A percentile compares a stretch with the other conserved stretches of the same genome.
These are phyloP conservation scores for Caenorhabditis japonica DNA, from an alignment of 2,888 invertebrate genomes.

Conservation along the genomic window DNA sequence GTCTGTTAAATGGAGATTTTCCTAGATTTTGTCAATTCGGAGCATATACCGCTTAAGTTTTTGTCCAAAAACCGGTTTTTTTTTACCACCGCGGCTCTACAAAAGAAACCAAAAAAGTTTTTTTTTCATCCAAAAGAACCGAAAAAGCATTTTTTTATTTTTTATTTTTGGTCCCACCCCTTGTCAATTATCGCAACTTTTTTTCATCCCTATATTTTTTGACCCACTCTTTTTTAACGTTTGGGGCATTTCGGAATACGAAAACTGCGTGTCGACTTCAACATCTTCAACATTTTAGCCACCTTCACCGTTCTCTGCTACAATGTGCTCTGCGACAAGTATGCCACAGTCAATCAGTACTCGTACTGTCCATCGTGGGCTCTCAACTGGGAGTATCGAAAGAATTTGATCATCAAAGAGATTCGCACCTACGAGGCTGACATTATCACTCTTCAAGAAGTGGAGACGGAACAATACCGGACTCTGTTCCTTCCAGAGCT, in stretches of 20 bases:
- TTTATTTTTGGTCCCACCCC: too few relatives aligned
- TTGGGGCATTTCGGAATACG: neutral
- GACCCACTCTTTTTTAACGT: too few relatives aligned
- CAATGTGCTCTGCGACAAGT: slow-evolving; percentile 98
- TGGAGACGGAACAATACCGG: slow-evolving; percentile 98
- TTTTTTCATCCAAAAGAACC: too few relatives aligned
- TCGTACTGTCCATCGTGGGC: slow-evolving; percentile 99
- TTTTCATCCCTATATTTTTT: slow-evolving; percentile 3
- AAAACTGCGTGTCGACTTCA: neutral
- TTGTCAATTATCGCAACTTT: too few relatives aligned
- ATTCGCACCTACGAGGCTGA: slow-evolving; percentile 95
- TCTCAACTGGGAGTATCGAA: slow-evolving; percentile 96
- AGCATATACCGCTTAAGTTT: too few relatives aligned
- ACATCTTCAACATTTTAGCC: too few relatives aligned
- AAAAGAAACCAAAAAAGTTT: too few relatives aligned
- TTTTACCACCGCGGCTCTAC: too few relatives aligned
- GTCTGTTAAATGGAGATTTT: too few relatives aligned
- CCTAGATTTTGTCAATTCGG: too few relatives aligned
- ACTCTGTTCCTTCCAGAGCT: slow-evolving; percentile 95
- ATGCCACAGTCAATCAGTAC: slow-evolving; percentile 96
- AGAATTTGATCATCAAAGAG: slow-evolving; percentile 93
- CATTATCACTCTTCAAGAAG: slow-evolving; percentile 94
- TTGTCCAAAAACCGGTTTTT: too few relatives aligned
- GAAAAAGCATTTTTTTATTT: too few relatives aligned
- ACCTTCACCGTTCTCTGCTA: slow-evolving; percentile 98